Base-by-base conservation (phyloP, 1,140 invertebrate species). In the Agraylea sexmaculata region DNA sequence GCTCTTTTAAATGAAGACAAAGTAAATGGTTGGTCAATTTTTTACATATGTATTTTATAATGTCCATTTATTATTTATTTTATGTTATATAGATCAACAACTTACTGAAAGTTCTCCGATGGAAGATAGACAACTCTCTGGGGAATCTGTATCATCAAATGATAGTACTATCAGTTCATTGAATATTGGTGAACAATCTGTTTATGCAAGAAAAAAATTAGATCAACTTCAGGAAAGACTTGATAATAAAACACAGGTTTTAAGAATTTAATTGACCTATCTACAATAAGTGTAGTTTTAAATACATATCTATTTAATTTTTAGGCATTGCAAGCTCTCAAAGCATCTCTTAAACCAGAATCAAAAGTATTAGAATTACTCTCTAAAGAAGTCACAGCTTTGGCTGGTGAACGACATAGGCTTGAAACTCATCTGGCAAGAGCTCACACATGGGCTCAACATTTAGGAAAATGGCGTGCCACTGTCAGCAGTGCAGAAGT, bases 401-500 rank as follows among this genome's bases (percentile, higher is more conserved):
- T 92, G 23, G 76, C 82, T 37, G 74, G 74, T 2, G 86, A 90
- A 51, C 80, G 80, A 53, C 60, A 78, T 38, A 73, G 83, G 43
- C 56, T 90, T 10, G 85, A 90, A 56, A 78, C 79, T 1, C 87
- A 91, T 63, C 69, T 91, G 20, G 73, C 77, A n/a, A 71, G 87
- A 23, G 90, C 87, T 0, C 83, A 89, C 63, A 75, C 78, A 32
- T 93, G 88, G 88, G 83, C 80, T 2, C 83, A 89, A 49, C 83
- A 91, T 59, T 66, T 90, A 38, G 87, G 87, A 15, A 71, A 73
- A 41, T 93, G 87, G 88, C 73, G 77, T 46, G 85, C 84, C 5
- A 73, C 77, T 32, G 78, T 91, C 4, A 79, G 87, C 56, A 83
- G 75, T 51, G 81, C 82, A 10, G 80, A 87, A 65, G 80, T 87